Base-by-base conservation (phyloP, 2,888 invertebrate genomes). In the Athripsodes cinereus region DNA sequence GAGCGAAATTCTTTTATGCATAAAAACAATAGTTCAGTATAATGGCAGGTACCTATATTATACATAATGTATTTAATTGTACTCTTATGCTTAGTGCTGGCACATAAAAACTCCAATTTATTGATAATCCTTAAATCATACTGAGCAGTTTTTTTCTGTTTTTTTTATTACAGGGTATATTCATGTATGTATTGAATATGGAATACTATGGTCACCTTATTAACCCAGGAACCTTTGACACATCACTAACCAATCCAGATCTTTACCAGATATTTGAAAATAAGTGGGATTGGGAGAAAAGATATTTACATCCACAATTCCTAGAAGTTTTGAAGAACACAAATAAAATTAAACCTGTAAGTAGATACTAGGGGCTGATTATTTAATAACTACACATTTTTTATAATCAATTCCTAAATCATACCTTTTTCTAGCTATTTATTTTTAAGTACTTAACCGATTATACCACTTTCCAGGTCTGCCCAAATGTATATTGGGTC, bases 401-500 rank as follows among this genome's bases (percentile, higher is more conserved):
- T 18, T 48, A 31, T n/a, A n/a, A n/a, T n/a, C n/a, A n/a, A n/a
- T n/a, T n/a, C n/a, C n/a, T n/a, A n/a, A n/a, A n/a, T n/a, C n/a
- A n/a, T n/a, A n/a, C n/a, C n/a, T n/a, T n/a, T n/a, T n/a, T n/a
- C n/a, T n/a, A n/a, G n/a, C n/a, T n/a, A n/a, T n/a, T n/a, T n/a
- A n/a, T n/a, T n/a, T n/a, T n/a, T n/a, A n/a, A n/a, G n/a, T n/a
- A n/a, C n/a, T n/a, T n/a, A n/a, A n/a, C n/a, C n/a, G n/a, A n/a
- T n/a, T n/a, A n/a, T n/a, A n/a, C n/a, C n/a, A n/a, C n/a, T n/a
- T 46, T 34, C 20, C 74, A 94, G 89, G 97, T 98, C 0, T 99
- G 99, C 68, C 90, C 96, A 0, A 99, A 99, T 74, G 99, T 99
- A 0, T 99, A 88, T 72, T 96, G 97, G 95, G 93, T 96, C 72